These are phyloP conservation scores for Syngnathus typhle DNA, from an alignment of 2,113 vertebrate species.

Conservation along the genomic window DNA sequence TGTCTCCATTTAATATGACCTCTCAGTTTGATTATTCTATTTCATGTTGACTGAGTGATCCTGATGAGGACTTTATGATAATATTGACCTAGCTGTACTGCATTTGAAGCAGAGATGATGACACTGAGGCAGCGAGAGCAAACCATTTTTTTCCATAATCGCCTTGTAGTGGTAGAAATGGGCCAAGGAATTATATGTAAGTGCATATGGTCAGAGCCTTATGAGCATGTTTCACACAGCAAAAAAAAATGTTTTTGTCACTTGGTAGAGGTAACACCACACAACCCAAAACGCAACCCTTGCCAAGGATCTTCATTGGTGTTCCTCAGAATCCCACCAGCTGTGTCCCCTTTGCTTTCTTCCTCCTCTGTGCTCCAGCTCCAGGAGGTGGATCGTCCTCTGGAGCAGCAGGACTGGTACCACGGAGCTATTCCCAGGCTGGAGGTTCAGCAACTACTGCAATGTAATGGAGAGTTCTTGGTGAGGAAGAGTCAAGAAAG, in stretches of 20 bases:
- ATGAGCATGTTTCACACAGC: neutral
- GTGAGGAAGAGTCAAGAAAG: constrained; percentile 95
- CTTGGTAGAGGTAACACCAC: neutral
- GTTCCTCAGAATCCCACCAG: constrained; percentile 19
- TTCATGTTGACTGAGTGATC: neutral
- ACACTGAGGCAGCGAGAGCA: neutral
- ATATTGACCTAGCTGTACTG: neutral
- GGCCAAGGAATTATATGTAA: too few species aligned
- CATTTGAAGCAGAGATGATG: neutral
- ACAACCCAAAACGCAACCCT: constrained; percentile 1
- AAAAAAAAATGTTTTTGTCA: neutral
- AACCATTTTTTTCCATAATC: constrained; percentile 2
- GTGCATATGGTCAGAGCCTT: too few species aligned
- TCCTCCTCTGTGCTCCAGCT: constrained; percentile 41
- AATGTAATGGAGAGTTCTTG: constrained; percentile 81
- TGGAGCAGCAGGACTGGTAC: constrained; percentile 90
- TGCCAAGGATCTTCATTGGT: constrained; percentile 33
- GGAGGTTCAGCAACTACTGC: constrained; percentile 83
- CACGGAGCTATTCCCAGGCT: constrained; percentile 85
- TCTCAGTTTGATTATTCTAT: neutral
- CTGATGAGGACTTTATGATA: neutral
- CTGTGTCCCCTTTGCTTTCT: constrained; percentile 19
- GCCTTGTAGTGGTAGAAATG: constrained; percentile 12
- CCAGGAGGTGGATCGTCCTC: constrained; percentile 80
- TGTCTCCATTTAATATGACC: neutral